phyloP scores from a whole-genome alignment of 2,113 vertebrate species.

The Salvelinus alpinus region DNA sequence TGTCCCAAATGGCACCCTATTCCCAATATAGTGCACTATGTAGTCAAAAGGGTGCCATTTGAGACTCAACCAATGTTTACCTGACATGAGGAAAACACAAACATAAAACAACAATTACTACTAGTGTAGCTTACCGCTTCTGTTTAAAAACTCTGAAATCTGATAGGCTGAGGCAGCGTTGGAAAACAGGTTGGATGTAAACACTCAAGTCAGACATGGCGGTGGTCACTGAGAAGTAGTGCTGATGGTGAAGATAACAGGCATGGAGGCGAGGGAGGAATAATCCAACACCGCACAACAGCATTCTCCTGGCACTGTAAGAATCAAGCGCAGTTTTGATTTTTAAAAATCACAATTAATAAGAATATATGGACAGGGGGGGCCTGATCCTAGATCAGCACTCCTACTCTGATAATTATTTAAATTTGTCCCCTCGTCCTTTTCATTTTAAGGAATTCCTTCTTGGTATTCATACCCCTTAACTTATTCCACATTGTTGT shows the following conservation, averaged over 20 bases:
- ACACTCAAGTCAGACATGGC: conserved; percentile 34
- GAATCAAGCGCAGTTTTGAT: too few species aligned
- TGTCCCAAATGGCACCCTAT: conserved; percentile 33
- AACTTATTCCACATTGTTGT: too few species aligned
- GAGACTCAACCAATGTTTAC: not conserved
- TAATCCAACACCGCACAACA: not conserved
- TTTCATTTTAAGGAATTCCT: too few species aligned
- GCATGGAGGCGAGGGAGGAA: not conserved
- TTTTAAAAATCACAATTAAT: too few species aligned
- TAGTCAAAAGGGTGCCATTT: too few species aligned
- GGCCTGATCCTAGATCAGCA: too few species aligned
- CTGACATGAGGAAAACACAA: conserved; percentile 30
- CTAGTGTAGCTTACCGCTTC: conserved; percentile 38
- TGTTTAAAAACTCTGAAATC: conserved; percentile 38
- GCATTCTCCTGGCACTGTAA: not conserved
- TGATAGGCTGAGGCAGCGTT: conserved; percentile 25
- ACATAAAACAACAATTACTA: conserved; percentile 1
- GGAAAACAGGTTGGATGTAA: conserved; percentile 2
- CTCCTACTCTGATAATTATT: too few species aligned
- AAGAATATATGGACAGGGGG: too few species aligned
- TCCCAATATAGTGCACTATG: too few species aligned
- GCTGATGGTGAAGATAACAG: not conserved
- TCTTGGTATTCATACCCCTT: too few species aligned
- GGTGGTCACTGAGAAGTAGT: conserved; percentile 42
- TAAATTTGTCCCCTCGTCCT: too few species aligned